Percentiles rank a stretch among this genome's conserved stretches.
phyloP scores from a whole-genome alignment of 2,113 vertebrate genomes.

The Taurulus bubalis region DNA sequence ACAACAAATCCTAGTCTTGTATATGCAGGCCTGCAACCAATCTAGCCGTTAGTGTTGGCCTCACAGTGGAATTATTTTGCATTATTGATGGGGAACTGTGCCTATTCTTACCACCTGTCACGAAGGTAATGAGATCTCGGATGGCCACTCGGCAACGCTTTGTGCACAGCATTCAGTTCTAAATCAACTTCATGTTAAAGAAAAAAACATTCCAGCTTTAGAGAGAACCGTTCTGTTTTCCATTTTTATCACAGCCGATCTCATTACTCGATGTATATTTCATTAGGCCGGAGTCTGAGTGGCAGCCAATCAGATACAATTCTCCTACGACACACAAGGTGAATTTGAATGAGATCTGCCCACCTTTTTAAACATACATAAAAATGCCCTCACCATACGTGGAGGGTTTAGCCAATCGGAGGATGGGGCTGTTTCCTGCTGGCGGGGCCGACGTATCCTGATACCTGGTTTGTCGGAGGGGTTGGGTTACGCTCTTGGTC shows the following conservation, averaged over 20 bases:
- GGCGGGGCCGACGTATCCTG: slow-evolving; percentile 50
- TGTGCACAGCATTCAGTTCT: background rate
- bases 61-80: slow-evolving; percentile 91
- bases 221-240: background rate
- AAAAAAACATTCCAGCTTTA: background rate
- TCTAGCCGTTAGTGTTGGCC: slow-evolving; percentile 43
- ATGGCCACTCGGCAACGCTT: slow-evolving; percentile 66
- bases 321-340: slow-evolving; percentile 34
- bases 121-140: slow-evolving; percentile 87
- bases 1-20: slow-evolving; percentile 19
- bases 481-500: slow-evolving; percentile 73
- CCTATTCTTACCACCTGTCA: slow-evolving; percentile 86
- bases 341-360: slow-evolving; percentile 61
- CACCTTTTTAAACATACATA: slow-evolving; percentile 32
- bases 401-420: slow-evolving; percentile 58
- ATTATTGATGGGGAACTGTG: slow-evolving; percentile 93
- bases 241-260: slow-evolving; percentile 65
- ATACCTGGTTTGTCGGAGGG: slow-evolving; percentile 21
- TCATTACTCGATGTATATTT: slow-evolving; percentile 82
- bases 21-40: slow-evolving; percentile 4
- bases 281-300: slow-evolving; percentile 53
- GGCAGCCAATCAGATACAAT: slow-evolving; percentile 69
- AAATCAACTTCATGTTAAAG: slow-evolving; percentile 37
- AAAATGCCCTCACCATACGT: slow-evolving; percentile 10
- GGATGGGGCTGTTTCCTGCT: slow-evolving; percentile 51